Base-by-base conservation (phyloP, 2,113 vertebrate species). In the Meles meles region DNA sequence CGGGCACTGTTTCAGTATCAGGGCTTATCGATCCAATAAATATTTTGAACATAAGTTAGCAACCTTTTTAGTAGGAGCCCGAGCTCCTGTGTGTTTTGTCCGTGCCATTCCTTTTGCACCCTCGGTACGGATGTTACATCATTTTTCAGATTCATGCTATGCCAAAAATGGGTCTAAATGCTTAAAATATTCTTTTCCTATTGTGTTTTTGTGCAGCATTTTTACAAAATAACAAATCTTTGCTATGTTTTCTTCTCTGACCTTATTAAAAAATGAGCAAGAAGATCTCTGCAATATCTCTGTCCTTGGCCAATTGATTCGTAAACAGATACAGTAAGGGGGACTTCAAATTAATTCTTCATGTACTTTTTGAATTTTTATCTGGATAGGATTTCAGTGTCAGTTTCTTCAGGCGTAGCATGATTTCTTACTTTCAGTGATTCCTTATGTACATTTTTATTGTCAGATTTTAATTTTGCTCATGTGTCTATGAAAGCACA, bases 401-500 rank as follows among this genome's bases (percentile, higher is more conserved):
- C 8, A n/a, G 44, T 25, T 44, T 39, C 34, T 92, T 81, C 14
- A 5, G 2, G 12, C 61, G 11, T 15, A 39, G 27, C 63, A 4
- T 59, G 6, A 20, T 72, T 65, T 96, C 57, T 72, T 29, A 69
- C 59, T 91, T 57, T 82, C 42, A 93, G 76, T 71, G 25, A 83
- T 83, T 77, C 27, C n/a, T 82, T 42, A 97, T 72, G 34, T 88
- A 37, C 3, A 81, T 84, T 90, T 96, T 88, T 57, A 76, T 65
- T 80, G 76, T 84, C 34, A 94, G 7, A 25, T 47, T 83, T 96
- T 96, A 67, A 47, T 88, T 94, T 93, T 96, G 17, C 90, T 55
- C 59, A 2, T 92, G 3, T 42, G 1, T 47, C 39, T 71, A 21
- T 34, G 47, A 79, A 85, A 37, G 20, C 39, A 61, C 15, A 34